Evolutionary conservation across 2,888 invertebrate genomes (phyloP), one percentile per base, ranked within the genome.

Genomic region (Drosophila pegasa): DNA sequence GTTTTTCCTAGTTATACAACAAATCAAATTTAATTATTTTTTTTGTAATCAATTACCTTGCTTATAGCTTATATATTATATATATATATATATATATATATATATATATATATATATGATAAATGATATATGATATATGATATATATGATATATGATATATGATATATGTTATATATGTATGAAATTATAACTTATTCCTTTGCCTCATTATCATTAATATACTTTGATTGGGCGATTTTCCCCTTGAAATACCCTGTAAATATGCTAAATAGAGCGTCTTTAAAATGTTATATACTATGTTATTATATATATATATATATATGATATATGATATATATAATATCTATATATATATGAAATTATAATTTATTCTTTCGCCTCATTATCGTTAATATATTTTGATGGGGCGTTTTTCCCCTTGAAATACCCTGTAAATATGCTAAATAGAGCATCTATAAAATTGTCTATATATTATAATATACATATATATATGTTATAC

Each of bases 61-160:
- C 29, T 68, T 75, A 68, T 47, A 71, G 77, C 60, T 41, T 76
- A 65, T 55, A 58, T 38, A 52, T 48, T 56, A 40, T 27, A 56
- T 47, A 10, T 4, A 41, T 47, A 22, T 22, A 3, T 22, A 12
- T 3, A 14, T 7, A 3, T 22, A 40, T n/a, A n/a, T n/a, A n/a
- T n/a, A 25, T 25, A 25, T 4, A 25, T 25, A 25, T 25, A n/a
- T 25, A 25, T 25, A 25, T 25, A n/a, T n/a, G n/a, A n/a, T n/a
- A n/a, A n/a, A n/a, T n/a, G n/a, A n/a, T n/a, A n/a, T n/a, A n/a
- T n/a, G n/a, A n/a, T n/a, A n/a, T n/a, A n/a, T n/a, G n/a, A n/a
- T n/a, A n/a, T n/a, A 10, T 33, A 3, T 12, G 14, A 33, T 33
- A 14, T 5, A 2, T 10, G 33, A 10, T 33, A 6, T 33, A 12